Conservation (phyloP, 2,113 vertebrate species). For the Cyphotilapia sp. region DNA sequence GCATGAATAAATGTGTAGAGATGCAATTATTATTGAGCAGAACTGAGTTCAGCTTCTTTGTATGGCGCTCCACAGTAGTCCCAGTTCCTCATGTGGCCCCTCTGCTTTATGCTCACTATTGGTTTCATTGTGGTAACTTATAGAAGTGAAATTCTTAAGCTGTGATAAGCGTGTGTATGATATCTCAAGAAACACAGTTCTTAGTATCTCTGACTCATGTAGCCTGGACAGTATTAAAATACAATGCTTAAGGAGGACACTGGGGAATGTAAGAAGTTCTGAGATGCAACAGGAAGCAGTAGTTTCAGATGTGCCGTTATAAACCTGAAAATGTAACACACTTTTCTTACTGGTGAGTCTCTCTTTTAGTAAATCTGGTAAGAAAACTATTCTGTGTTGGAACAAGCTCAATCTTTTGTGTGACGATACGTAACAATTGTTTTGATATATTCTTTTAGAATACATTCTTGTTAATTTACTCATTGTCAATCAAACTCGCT, state of each 20-base stretch:
- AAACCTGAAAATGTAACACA: neutral
- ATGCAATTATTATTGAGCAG: neutral
- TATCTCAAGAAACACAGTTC: neutral
- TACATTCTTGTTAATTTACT: rapidly evolving
- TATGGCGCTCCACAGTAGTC: neutral
- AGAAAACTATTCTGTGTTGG: neutral
- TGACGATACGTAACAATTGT: neutral
- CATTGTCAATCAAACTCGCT: neutral
- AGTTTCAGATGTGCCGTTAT: rapidly evolving
- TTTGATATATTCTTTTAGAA: neutral
- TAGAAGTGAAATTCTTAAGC: neutral
- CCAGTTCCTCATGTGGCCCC: neutral
- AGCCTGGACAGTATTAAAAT: neutral
- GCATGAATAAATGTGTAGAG: neutral
- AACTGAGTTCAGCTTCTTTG: neutral
- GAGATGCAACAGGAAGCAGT: neutral
- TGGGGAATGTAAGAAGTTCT: rapidly evolving
- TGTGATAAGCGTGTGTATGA: rapidly evolving
- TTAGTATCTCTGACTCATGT: neutral
- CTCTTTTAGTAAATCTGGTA: neutral
- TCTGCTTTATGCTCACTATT: neutral
- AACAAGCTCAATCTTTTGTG: neutral
- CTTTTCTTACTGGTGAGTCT: neutral
- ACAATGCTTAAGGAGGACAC: neutral
- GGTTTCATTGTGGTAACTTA: neutral